These are phyloP conservation scores for Scomber colias DNA, from an alignment of 2,113 vertebrate species.

Conservation along the genomic window DNA sequence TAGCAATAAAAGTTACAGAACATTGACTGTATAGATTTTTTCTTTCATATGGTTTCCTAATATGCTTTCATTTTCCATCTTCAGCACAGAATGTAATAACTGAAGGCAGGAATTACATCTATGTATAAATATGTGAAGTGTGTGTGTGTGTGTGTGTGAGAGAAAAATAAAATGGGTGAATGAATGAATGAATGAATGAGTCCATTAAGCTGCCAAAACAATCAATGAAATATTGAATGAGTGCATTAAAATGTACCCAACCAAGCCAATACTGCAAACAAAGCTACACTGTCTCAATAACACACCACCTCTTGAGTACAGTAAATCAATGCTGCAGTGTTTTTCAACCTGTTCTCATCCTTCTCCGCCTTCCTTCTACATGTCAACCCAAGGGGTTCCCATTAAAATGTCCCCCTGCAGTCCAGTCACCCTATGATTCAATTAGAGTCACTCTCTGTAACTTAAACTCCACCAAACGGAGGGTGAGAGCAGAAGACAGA, in stretches of 20 bases:
- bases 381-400: slow-evolving; percentile 26
- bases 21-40: neutral
- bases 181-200: slow-evolving; percentile 29
- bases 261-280: slow-evolving; percentile 24
- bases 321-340: slow-evolving; percentile 20
- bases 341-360: slow-evolving; percentile 35
- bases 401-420: slow-evolving; percentile 30
- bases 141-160: neutral
- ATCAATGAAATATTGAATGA: slow-evolving; percentile 27
- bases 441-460: slow-evolving; percentile 56
- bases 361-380: slow-evolving; percentile 15
- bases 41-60: too few species aligned
- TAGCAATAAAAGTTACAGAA: neutral
- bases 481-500: slow-evolving; percentile 34
- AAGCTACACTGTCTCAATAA: slow-evolving; percentile 22
- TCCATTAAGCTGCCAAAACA: slow-evolving; percentile 21
- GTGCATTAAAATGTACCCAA: slow-evolving; percentile 23
- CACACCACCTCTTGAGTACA: neutral
- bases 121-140: neutral
- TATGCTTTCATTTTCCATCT: neutral
- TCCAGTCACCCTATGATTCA: slow-evolving; percentile 41
- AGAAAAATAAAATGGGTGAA: neutral
- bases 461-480: slow-evolving; percentile 40
- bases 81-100: neutral
- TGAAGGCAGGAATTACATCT: neutral